phyloP scores from a whole-genome alignment of 2,888 invertebrate species.

The Agapostemon virescens region DNA sequence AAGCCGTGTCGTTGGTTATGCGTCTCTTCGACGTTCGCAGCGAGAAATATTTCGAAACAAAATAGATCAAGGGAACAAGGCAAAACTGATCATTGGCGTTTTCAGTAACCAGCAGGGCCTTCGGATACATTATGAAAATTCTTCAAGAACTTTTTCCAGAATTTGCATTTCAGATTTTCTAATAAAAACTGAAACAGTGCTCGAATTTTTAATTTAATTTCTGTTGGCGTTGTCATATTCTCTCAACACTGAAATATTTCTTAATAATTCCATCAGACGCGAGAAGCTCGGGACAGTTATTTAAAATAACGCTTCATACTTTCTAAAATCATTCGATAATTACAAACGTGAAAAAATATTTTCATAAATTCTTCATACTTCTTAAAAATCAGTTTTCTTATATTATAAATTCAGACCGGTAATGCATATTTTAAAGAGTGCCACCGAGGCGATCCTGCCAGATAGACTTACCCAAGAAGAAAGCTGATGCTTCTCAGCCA shows the following conservation, averaged over 20 bases:
- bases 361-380: background rate
- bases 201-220: slow-evolving; percentile 2
- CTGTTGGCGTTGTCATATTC: background rate
- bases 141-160: background rate
- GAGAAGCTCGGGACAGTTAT: background rate
- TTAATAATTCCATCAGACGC: background rate
- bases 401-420: too few species aligned
- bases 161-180: slow-evolving; percentile 26
- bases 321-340: background rate
- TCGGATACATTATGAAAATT: slow-evolving; percentile 26
- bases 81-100: slow-evolving; percentile 28
- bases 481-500: too few species aligned
- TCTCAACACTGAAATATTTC: background rate
- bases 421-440: too few species aligned
- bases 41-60: slow-evolving; percentile 6
- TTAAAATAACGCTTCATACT: too few species aligned
- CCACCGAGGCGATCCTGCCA: too few species aligned
- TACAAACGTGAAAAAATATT: background rate
- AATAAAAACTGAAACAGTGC: slow-evolving; percentile 10
- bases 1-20: slow-evolving; percentile 30
- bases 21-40: background rate
- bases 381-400: too few species aligned
- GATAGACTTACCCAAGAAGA: too few species aligned
- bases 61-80: slow-evolving; percentile 28
- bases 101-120: background rate